phyloP scores from a whole-genome alignment of 2,797 vertebrate species.

The Dallia pectoralis region DNA sequence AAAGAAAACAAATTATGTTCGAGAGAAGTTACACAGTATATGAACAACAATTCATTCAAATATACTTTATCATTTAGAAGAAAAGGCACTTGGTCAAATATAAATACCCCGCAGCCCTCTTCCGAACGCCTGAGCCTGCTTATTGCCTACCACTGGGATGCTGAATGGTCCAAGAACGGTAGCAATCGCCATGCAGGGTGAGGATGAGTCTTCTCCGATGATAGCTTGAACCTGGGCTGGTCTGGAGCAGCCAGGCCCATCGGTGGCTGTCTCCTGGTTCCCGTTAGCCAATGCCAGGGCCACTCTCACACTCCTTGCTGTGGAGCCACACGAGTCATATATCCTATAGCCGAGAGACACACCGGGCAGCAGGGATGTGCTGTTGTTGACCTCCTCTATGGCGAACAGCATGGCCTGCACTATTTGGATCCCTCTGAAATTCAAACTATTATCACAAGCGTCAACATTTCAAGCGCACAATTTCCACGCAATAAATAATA shows the following conservation, averaged over 20 bases:
- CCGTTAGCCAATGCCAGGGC: conserved; percentile 64
- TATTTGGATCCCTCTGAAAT: conserved; percentile 70
- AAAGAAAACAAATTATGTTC: neutral
- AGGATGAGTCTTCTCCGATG: conserved; percentile 69
- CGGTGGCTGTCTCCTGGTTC: conserved; percentile 30
- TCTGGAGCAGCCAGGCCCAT: conserved; percentile 45
- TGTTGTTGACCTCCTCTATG: conserved; percentile 73
- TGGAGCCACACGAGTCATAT: conserved; percentile 65
- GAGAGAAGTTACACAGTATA: neutral
- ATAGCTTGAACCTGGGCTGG: conserved; percentile 65
- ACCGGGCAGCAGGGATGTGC: conserved; percentile 63
- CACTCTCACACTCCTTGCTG: conserved; percentile 53
- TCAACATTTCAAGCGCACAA: neutral
- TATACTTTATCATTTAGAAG: neutral
- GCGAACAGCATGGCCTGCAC: conserved; percentile 70
- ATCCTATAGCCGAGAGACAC: conserved; percentile 66
- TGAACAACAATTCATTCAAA: neutral
- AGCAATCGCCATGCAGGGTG: conserved; percentile 64
- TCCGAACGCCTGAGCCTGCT: conserved; percentile 7
- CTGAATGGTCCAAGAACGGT: conserved; percentile 68
- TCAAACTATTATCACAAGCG: conserved; percentile 50
- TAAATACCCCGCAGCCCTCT: neutral
- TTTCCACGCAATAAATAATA: neutral
- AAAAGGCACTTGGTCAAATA: neutral
- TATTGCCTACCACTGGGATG: conserved; percentile 65